Conservation (phyloP, 2,888 invertebrate genomes). For the Melolontha melolontha region DNA sequence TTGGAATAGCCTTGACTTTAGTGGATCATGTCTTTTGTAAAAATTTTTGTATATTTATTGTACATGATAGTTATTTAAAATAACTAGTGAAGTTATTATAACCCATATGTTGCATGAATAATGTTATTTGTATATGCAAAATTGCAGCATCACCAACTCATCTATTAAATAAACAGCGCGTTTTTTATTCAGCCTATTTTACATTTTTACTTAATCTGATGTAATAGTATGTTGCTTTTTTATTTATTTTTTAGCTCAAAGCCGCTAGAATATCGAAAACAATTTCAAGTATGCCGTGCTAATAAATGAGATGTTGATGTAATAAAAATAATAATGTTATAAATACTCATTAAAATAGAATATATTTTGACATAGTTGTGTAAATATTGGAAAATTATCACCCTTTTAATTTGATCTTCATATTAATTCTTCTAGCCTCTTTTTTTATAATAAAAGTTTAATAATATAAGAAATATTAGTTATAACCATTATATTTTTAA, state of each 20-base stretch:
- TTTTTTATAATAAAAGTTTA: background rate
- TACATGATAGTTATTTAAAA: constrained; percentile 24
- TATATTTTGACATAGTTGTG: constrained; percentile 3
- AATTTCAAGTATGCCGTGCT: constrained; percentile 15
- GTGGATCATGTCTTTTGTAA: constrained; percentile 8
- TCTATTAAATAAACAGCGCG: background rate
- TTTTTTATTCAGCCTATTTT: constrained; percentile 20
- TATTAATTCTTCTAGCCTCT: too few species aligned
- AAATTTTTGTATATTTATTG: constrained; percentile 33
- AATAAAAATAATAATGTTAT: constrained; percentile 7
- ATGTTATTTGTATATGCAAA: background rate
- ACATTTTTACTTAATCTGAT: constrained; percentile 6
- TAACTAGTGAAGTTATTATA: constrained; percentile 8
- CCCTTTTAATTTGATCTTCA: too few species aligned
- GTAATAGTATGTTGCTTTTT: background rate
- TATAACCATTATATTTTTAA: background rate
- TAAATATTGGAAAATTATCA: too few species aligned
- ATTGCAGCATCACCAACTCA: background rate
- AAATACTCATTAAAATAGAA: background rate
- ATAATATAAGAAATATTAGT: background rate
- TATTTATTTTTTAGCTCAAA: constrained; percentile 30
- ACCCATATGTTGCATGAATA: constrained; percentile 1
- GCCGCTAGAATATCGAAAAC: constrained; percentile 7
- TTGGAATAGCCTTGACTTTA: constrained; percentile 16
- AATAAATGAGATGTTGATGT: background rate